A percentile compares a stretch with the other conserved stretches of the same genome.
phyloP scores from a whole-genome alignment of 2,113 vertebrate species.

The Pseudois nayaur region DNA sequence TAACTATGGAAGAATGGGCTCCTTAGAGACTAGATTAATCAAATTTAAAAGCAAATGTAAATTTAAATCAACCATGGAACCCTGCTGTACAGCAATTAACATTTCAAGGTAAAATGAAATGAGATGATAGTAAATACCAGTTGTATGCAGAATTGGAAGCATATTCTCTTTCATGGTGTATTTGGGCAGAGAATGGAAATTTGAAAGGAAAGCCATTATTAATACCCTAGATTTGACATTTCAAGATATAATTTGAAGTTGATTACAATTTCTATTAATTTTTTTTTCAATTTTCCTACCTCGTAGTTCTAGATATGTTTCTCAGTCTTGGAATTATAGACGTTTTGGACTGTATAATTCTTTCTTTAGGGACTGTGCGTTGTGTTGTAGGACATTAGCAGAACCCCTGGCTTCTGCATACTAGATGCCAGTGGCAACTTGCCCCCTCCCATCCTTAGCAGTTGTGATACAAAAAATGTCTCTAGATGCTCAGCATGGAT shows the following conservation, averaged over 20 bases:
- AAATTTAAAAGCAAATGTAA: constrained; percentile 66
- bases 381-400: neutral
- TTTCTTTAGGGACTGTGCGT: neutral
- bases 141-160: constrained; percentile 44
- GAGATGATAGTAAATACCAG: constrained; percentile 45
- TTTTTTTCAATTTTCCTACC: neutral
- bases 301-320: neutral
- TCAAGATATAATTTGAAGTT: constrained; percentile 35
- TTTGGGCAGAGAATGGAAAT: neutral
- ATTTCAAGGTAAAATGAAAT: constrained; percentile 72
- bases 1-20: constrained; percentile 37
- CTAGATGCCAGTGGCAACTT: neutral
- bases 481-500: neutral
- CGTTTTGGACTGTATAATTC: neutral
- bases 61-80: constrained; percentile 64
- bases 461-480: neutral
- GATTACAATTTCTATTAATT: constrained; percentile 6
- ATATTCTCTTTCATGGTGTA: constrained; percentile 28
- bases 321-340: neutral
- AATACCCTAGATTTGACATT: constrained; percentile 1
- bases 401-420: neutral
- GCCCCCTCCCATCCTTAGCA: neutral
- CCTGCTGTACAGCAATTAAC: constrained; percentile 63
- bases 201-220: constrained; percentile 56
- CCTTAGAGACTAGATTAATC: constrained; percentile 68